phyloP scores from a whole-genome alignment of 2,888 invertebrate genomes.

The Torymus tubicola region DNA sequence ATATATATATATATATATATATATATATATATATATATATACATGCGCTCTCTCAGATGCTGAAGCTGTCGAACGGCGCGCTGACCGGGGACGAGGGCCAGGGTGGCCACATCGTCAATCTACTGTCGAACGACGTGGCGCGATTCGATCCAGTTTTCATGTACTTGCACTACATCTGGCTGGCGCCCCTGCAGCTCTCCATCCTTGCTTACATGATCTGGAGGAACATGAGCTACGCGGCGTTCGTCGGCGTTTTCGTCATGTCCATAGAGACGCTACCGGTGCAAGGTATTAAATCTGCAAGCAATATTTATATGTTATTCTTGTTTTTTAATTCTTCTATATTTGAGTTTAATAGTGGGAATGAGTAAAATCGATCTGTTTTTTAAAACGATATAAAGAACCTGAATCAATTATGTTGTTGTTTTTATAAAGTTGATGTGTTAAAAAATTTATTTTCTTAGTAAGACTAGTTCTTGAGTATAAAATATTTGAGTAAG shows the following conservation, averaged over 20 bases:
- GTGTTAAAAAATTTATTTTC: no score
- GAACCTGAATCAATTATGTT: no score
- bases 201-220: slow-evolving; percentile 81
- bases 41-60: slow-evolving; percentile 67
- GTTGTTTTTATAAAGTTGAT: no score
- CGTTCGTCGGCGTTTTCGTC: slow-evolving; percentile 81
- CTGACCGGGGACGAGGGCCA: slow-evolving; percentile 30
- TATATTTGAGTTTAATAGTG: no score
- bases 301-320: no score
- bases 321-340: no score
- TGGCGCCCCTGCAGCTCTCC: slow-evolving; percentile 85
- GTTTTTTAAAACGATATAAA: no score
- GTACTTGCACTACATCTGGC: slow-evolving; percentile 87
- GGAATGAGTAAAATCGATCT: no score
- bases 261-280: slow-evolving; percentile 78
- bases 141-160: slow-evolving; percentile 86
- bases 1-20: not conserved
- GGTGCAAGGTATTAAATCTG: slow-evolving; percentile 75
- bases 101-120: slow-evolving; percentile 85
- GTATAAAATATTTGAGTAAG: no score
- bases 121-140: slow-evolving; percentile 90
- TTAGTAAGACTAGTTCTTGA: no score
- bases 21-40: not conserved
- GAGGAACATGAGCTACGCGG: slow-evolving; percentile 78
- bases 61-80: slow-evolving; percentile 74